Base-by-base conservation (phyloP, 2,113 vertebrate species). In the Platichthys flesus region DNA sequence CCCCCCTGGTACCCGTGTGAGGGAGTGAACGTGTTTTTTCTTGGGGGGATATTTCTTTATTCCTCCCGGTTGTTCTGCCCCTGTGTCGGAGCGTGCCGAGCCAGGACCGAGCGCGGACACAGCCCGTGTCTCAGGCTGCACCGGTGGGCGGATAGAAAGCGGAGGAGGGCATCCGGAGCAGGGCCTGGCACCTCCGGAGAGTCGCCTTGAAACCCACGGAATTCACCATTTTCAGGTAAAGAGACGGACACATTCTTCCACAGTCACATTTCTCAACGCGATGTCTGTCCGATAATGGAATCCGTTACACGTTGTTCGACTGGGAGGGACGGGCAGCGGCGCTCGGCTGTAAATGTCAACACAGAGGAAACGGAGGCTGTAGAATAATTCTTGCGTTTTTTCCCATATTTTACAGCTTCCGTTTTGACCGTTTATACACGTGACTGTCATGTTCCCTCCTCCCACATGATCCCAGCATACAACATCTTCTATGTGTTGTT, bases 201-300 rank as follows among this genome's bases (percentile, higher is more conserved):
- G 55, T 88, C 90, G 80, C 69, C 76, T 85, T 24, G 58, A 80
- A 91, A 86, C 88, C 67, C 40, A 84, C 86, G 75, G 81, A 81
- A 82, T 89, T 82, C 75, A 84, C 56, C 63, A 49, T 83, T 92
- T 88, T 85, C 89, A 93, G 94, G 94, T 94, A 90, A 89, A 60
- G 2, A 52, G 1, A 52, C 16, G 31, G 31, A 8, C 5, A 52
- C 16, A 56, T 56, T 51, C 10, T 28, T 20, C 2, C 49, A 51
- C 31, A 21, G 20, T 40, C 8, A n/a, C 26, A 20, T 8, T 10
- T 12, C 0, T n/a, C 2, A n/a, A 14, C 23, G 0, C 5, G 0
- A 47, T 16, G 9, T 0, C 14, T 61, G 73, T 85, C 76, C 63
- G 76, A 84, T 78, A 67, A 79, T 74, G 67, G 71, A 66, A 55